These are phyloP conservation scores for Montipora capitata DNA, from an alignment of 92 coral and sea anemone species.

Conservation along the genomic window DNA sequence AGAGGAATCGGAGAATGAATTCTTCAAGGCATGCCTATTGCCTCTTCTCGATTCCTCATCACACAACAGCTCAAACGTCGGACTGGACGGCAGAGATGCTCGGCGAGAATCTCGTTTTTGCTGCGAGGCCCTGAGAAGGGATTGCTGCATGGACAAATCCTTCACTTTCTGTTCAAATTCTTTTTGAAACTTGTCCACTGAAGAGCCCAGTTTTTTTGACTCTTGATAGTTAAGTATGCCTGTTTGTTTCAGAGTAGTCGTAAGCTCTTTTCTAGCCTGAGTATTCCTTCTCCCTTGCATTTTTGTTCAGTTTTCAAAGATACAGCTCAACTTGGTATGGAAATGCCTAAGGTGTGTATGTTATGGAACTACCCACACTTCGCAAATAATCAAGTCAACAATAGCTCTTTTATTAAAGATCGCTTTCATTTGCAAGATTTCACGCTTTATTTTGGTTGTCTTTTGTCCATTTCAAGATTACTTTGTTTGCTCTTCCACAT, in stretches of 20 bases:
- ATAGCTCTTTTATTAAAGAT: background rate
- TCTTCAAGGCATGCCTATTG: background rate
- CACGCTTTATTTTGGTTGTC: background rate
- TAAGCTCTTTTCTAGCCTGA: background rate
- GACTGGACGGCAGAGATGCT: conserved; percentile 24
- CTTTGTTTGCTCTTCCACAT: conserved; percentile 16
- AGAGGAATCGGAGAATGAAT: conserved; percentile 44
- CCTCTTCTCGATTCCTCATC: conserved; percentile 1
- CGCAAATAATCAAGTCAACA: background rate
- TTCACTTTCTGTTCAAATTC: conserved; percentile 40
- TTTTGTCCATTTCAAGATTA: conserved; percentile 29
- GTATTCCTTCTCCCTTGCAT: conserved; percentile 25
- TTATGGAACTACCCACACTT: background rate
- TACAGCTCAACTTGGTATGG: background rate
- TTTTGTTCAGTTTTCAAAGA: background rate
- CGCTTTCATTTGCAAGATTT: background rate
- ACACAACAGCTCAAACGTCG: background rate
- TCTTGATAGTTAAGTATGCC: conserved; percentile 39
- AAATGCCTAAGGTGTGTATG: too few species aligned
- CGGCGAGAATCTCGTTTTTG: conserved; percentile 41
- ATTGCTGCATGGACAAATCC: conserved; percentile 43
- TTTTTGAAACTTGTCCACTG: conserved; percentile 47
- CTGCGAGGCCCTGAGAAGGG: conserved; percentile 28
- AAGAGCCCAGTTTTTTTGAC: conserved; percentile 37
- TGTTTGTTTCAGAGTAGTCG: conserved; percentile 27